Evolutionary conservation across 2,888 invertebrate genomes (phyloP).

Genomic region (Drosophila recens): DNA sequence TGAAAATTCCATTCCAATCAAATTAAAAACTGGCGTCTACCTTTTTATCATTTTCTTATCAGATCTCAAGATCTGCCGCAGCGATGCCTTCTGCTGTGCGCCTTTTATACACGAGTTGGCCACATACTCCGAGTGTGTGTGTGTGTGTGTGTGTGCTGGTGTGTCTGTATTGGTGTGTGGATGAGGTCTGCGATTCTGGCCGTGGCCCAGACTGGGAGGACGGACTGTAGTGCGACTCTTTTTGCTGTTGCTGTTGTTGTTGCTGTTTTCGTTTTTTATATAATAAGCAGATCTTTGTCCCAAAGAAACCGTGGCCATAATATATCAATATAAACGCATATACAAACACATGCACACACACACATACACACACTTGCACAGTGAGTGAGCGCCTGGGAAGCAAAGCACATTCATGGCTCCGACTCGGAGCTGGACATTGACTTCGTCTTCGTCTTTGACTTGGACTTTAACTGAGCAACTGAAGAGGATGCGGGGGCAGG

Average conservation of each 20-base stretch:
- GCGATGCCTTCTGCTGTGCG: slow-evolving; percentile 80
- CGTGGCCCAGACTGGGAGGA: slow-evolving; percentile 41
- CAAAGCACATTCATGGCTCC: slow-evolving; percentile 79
- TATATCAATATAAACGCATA: slow-evolving; percentile 83
- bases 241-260: slow-evolving; percentile 57
- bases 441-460: slow-evolving; percentile 59
- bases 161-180: slow-evolving; percentile 41
- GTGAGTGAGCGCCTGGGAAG: slow-evolving; percentile 72
- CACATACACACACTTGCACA: slow-evolving; percentile 20
- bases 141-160: slow-evolving; percentile 25
- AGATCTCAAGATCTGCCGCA: slow-evolving; percentile 84
- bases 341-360: slow-evolving; percentile 56
- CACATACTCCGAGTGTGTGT: slow-evolving; percentile 4
- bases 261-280: slow-evolving; percentile 73
- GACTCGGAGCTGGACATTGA: slow-evolving; percentile 73
- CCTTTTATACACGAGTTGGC: slow-evolving; percentile 39
- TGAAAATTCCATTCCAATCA: slow-evolving; percentile 85
- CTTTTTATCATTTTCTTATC: slow-evolving; percentile 85
- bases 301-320: slow-evolving; percentile 85
- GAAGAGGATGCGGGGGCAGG: slow-evolving; percentile 16
- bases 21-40: slow-evolving; percentile 85
- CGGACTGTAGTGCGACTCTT: slow-evolving; percentile 63
- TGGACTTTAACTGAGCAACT: background rate
- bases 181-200: slow-evolving; percentile 59
- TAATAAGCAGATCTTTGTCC: slow-evolving; percentile 85